Percentiles rank a stretch among this genome's conserved stretches.
phyloP scores from a whole-genome alignment of 2,797 vertebrate species.

The Coilia nasus region DNA sequence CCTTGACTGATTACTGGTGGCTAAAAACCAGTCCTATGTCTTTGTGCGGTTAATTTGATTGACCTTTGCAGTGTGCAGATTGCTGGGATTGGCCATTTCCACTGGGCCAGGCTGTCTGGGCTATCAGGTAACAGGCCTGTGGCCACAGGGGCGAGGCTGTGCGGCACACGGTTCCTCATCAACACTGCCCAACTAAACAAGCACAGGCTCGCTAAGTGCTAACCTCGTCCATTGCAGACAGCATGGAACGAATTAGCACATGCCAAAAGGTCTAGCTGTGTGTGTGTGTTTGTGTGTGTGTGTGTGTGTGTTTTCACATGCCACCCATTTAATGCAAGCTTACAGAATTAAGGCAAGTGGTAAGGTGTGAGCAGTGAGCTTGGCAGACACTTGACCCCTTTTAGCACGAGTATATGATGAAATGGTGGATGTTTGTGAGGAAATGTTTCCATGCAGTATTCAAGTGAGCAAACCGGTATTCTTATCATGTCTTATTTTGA shows the following conservation, averaged over 20 bases:
- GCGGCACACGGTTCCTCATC: not conserved
- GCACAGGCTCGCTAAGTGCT: not conserved
- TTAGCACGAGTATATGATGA: not conserved
- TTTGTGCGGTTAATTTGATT: slow-evolving; percentile 8
- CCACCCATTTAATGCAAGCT: not conserved
- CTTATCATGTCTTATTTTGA: not conserved
- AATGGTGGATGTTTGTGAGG: not conserved
- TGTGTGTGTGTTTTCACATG: not conserved
- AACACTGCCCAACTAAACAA: not conserved
- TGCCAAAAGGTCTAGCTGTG: not conserved
- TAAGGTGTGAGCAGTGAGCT: not conserved
- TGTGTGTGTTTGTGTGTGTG: not conserved
- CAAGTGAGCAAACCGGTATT: not conserved
- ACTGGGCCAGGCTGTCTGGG: not conserved
- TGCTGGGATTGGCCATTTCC: not conserved
- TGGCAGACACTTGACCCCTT: not conserved
- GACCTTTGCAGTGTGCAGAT: not conserved
- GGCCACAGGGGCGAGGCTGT: not conserved
- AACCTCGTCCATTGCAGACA: not conserved
- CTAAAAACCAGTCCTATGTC: not conserved
- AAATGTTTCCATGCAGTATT: not conserved
- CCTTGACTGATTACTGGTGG: not conserved
- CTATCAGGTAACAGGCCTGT: not conserved
- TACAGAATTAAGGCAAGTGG: not conserved
- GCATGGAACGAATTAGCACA: not conserved